Percentiles rank a stretch among this genome's conserved stretches.
Conservation (phyloP, 2,113 vertebrate species). For the Phalacrocorax aristotelis region DNA sequence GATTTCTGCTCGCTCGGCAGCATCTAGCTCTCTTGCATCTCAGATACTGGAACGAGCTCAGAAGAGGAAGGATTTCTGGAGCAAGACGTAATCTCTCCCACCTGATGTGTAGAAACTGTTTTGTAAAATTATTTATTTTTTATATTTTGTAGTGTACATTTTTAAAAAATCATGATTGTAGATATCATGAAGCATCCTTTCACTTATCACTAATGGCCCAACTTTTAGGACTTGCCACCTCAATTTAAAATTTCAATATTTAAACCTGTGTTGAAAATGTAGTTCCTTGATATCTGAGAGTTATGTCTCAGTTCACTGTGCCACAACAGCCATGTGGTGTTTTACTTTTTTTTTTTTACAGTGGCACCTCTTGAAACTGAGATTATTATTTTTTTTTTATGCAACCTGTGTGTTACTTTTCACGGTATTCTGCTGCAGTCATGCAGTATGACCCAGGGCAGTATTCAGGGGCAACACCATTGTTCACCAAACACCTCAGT, state of each 20-base stretch:
- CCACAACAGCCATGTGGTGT: neutral
- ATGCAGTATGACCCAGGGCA: neutral
- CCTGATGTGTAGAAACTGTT: neutral
- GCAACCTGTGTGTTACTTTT: neutral
- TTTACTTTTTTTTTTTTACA: neutral
- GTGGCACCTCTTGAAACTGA: neutral
- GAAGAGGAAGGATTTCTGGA: conserved; percentile 85
- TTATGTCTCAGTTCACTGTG: neutral
- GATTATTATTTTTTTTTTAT: neutral
- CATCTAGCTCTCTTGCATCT: conserved; percentile 81
- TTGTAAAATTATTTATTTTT: neutral
- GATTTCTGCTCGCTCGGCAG: conserved; percentile 83
- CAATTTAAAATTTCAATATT: neutral
- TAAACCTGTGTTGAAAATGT: neutral
- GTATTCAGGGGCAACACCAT: neutral
- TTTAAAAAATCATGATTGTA: neutral
- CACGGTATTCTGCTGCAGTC: neutral
- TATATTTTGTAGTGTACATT: neutral
- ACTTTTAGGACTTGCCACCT: neutral
- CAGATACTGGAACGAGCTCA: conserved; percentile 83
- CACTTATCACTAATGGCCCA: neutral
- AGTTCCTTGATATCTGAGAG: neutral
- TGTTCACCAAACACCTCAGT: neutral
- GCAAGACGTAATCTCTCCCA: conserved; percentile 68
- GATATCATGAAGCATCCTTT: neutral